These are phyloP conservation scores for Chalcosyrphus nemorum DNA, from an alignment of 2,888 invertebrate genomes.

Conservation along the genomic window DNA sequence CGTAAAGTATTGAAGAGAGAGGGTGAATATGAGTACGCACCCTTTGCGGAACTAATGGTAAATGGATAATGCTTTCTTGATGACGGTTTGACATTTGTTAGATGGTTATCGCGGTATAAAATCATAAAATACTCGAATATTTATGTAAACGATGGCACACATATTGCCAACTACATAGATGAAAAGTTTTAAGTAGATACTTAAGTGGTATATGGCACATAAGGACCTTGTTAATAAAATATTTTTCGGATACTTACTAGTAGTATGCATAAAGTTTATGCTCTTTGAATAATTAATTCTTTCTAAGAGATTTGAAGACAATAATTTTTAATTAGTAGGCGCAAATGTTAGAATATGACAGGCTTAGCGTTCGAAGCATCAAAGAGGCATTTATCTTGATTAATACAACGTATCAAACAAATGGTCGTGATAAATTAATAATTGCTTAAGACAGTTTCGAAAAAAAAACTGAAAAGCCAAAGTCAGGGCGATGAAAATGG, in stretches of 20 bases:
- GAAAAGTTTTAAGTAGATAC: not conserved
- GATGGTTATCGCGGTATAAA: conserved; percentile 20
- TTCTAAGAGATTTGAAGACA: not conserved
- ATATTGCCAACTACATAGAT: not conserved
- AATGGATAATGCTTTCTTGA: conserved; percentile 54
- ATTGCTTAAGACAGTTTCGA: too few species aligned
- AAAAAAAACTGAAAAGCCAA: too few species aligned
- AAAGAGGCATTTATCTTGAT: not conserved
- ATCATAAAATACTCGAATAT: conserved; percentile 38
- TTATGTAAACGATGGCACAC: not conserved
- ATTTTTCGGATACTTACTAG: not conserved
- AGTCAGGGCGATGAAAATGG: too few species aligned
- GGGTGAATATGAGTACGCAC: conserved; percentile 17
- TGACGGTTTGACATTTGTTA: conserved; percentile 52
- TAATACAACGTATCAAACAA: too few species aligned
- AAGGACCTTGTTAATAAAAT: not conserved
- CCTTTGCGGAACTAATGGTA: conserved; percentile 49
- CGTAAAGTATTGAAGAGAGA: conserved; percentile 15
- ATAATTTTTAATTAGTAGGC: not conserved
- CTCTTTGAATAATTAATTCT: not conserved
- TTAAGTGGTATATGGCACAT: not conserved
- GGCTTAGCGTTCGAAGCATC: not conserved
- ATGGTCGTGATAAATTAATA: too few species aligned
- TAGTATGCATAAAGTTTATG: too few species aligned
- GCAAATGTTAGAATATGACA: not conserved